phyloP scores from a whole-genome alignment of 2,797 vertebrate genomes.

The Phoeniculus purpureus region DNA sequence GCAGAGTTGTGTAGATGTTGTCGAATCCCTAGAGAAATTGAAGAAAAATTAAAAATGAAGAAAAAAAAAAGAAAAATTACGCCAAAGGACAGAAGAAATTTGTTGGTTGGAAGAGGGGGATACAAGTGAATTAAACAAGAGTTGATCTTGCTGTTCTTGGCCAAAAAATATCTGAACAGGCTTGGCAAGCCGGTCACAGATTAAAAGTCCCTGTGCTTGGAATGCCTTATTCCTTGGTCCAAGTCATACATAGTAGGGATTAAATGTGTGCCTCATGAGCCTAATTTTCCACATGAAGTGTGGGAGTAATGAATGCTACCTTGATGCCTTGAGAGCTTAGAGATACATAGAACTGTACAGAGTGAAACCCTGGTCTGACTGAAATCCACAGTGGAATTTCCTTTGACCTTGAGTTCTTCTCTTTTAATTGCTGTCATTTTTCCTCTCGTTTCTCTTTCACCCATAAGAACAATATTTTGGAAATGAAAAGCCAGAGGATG shows the following conservation, averaged over 20 bases:
- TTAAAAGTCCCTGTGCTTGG: neutral
- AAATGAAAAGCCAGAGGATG: neutral
- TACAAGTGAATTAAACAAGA: neutral
- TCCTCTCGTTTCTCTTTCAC: neutral
- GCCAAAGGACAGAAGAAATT: neutral
- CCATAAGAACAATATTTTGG: neutral
- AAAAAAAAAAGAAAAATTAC: neutral
- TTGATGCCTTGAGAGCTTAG: neutral
- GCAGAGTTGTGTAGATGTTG: neutral
- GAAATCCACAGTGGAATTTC: neutral
- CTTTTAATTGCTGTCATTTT: neutral
- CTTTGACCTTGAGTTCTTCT: neutral
- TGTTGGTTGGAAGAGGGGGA: neutral
- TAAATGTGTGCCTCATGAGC: neutral
- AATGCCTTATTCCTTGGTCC: neutral
- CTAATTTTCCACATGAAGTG: neutral
- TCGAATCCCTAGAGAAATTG: neutral
- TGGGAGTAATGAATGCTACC: neutral
- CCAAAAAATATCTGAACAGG: neutral
- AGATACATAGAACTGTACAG: fast-evolving
- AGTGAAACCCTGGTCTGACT: neutral
- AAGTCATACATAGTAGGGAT: neutral
- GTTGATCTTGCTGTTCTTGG: neutral
- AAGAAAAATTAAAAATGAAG: neutral
- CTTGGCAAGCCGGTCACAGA: neutral